Conservation (phyloP, 2,797 vertebrate species). For the Petrocephalus sullivani region DNA sequence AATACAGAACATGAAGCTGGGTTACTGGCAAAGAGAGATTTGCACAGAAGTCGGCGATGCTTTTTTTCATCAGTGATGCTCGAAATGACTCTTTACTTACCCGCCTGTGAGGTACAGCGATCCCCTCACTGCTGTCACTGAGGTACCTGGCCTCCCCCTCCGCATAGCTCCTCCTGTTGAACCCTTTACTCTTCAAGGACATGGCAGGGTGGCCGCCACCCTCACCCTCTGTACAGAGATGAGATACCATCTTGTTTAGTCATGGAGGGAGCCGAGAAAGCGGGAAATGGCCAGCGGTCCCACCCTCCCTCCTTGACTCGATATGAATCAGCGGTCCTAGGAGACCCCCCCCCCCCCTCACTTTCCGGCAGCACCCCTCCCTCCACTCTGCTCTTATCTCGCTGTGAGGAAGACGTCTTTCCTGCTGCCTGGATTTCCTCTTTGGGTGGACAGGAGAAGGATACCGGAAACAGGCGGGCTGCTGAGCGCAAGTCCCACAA, state of each 20-base stretch:
- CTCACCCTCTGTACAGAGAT: conserved; percentile 41
- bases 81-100: conserved; percentile 38
- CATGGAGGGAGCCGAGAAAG: background rate
- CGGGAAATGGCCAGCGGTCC: background rate
- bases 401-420: conserved; percentile 3
- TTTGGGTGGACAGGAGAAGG: conserved; percentile 29
- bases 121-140: conserved; percentile 46
- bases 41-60: background rate
- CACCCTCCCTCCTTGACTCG: background rate
- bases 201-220: conserved; percentile 39
- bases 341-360: conserved; percentile 23
- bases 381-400: background rate
- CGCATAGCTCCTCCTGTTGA: conserved; percentile 62
- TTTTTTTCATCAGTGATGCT: background rate
- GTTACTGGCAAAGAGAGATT: background rate
- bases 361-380: conserved; percentile 13
- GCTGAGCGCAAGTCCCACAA: conserved; percentile 26
- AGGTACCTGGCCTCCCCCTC: conserved; percentile 61
- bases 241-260: conserved; percentile 22
- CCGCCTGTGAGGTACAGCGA: conserved; percentile 49
- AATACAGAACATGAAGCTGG: background rate
- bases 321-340: conserved; percentile 32
- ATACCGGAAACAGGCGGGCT: conserved; percentile 40
- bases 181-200: conserved; percentile 52
- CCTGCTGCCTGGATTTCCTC: conserved; percentile 38